Base-by-base conservation (phyloP, 30 jellyfish, hydroid and myxozoan species). In the Hydractinia symbiolongicarpus region DNA sequence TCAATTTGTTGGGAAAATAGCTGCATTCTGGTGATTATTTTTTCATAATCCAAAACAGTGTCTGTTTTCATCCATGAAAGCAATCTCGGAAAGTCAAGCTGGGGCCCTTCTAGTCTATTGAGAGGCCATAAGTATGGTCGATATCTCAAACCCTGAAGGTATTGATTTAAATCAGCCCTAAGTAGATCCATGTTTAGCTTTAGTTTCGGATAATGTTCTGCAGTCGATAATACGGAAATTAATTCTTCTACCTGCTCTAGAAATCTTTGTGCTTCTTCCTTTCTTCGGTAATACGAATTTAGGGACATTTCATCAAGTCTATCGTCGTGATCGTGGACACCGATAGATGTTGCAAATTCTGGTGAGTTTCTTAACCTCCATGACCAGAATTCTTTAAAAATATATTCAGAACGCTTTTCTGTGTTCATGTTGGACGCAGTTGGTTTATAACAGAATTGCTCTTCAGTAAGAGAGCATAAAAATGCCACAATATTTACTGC, bases 261-360 rank as follows among this genome's bases (percentile, higher is more conserved):
- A 54, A 85, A 51, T 5, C 50, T 76, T 54, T 52, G 67, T 9
- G 88, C 94, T 44, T 87, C 86, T n/a, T 74, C 82, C 54, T 72
- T 83, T 57, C 95, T 30, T 50, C 91, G 50, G 44, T 13, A 17
- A 76, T 73, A 81, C 13, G 94, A 82, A 51, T 67, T 74, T 14
- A 83, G 74, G 82, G 93, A 69, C 85, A 86, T 21, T 30, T 91
- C 93, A 81, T 86, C 95, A 9, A 86, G 81, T 20, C 67, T n/a
- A 21, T 67, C 84, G 54, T 87, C 96, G 64, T 88, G 84, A 51
- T 64, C 83, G 68, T 83, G 93, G 17, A 77, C 73, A 6, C 98
- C 98, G 54, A 91, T 81, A 10, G 93, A 86, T 14, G 98, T 91
- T 9, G 98, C 98, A 61, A 91, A 87, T 61, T 91, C 98, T 53